Evolutionary conservation across 2,888 invertebrate species (phyloP).

Genomic region (Lutraria lutraria): DNA sequence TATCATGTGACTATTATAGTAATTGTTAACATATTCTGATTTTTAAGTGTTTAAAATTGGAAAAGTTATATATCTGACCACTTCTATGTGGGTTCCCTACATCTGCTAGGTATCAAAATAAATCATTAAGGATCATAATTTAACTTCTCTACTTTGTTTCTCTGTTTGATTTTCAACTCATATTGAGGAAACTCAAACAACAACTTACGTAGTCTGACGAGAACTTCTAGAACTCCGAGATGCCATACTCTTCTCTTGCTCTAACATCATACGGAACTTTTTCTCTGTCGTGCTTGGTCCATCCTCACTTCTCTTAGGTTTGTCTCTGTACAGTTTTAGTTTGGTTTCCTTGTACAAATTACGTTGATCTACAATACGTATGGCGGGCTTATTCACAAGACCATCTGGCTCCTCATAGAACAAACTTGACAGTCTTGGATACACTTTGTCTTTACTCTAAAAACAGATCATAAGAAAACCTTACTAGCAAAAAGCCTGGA

Average conservation of each 20-base stretch:
- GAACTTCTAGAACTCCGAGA: conserved; percentile 62
- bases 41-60: too few relatives aligned
- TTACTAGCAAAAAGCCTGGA: neutral
- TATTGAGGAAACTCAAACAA: too few relatives aligned
- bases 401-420: conserved; percentile 74
- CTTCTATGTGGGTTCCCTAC: too few relatives aligned
- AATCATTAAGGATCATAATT: too few relatives aligned
- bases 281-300: conserved; percentile 80
- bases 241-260: conserved; percentile 72
- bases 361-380: conserved; percentile 84
- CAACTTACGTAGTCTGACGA: conserved; percentile 64
- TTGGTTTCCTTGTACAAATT: conserved; percentile 84
- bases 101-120: too few relatives aligned
- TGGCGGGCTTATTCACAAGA: conserved; percentile 75
- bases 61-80: too few relatives aligned
- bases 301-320: conserved; percentile 71
- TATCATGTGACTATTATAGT: neutral
- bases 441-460: conserved; percentile 80
- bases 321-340: conserved; percentile 81
- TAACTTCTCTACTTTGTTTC: too few relatives aligned
- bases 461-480: neutral
- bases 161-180: too few relatives aligned
- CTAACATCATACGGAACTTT: conserved; percentile 80
- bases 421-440: conserved; percentile 74
- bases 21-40: too few relatives aligned